Evolutionary conservation across 2,888 invertebrate species (phyloP).

Genomic region (Chloroclystis v-ata): DNA sequence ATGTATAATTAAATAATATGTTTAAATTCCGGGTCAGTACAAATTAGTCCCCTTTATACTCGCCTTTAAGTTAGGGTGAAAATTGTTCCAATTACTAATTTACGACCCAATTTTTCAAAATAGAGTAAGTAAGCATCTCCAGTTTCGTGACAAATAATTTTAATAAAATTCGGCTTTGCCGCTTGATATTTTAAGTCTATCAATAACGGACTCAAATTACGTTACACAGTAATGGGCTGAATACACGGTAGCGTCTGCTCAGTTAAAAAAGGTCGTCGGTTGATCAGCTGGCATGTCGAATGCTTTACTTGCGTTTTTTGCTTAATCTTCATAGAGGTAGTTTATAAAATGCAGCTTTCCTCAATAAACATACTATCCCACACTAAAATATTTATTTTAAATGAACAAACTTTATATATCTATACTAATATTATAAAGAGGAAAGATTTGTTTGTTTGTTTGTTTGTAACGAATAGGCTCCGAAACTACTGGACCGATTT

Average conservation of each 20-base stretch:
- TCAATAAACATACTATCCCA: too few species aligned
- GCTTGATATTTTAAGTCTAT: constrained; percentile 29
- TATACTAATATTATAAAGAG: too few species aligned
- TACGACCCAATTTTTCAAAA: constrained; percentile 14
- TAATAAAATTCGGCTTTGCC: constrained; percentile 21
- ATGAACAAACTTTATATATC: too few species aligned
- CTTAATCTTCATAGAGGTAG: too few species aligned
- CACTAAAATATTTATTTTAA: too few species aligned
- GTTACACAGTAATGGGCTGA: constrained; percentile 13
- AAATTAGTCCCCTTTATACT: too few species aligned
- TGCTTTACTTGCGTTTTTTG: too few species aligned
- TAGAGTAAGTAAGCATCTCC: constrained; percentile 13
- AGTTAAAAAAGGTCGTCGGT: background rate
- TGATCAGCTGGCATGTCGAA: background rate
- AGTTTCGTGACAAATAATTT: constrained; percentile 21
- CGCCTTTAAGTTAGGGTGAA: background rate
- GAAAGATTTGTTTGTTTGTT: too few species aligned
- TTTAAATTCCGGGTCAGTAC: too few species aligned
- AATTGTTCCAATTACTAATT: constrained; percentile 5
- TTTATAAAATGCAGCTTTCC: background rate
- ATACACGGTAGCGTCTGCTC: background rate
- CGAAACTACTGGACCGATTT: too few species aligned
- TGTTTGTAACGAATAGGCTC: too few species aligned
- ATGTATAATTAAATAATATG: too few species aligned
- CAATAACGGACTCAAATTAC: constrained; percentile 31